These are phyloP conservation scores for Spongia lamella DNA, from an alignment of 37 sponge, comb jelly and placozoan species.

Conservation along the genomic window DNA sequence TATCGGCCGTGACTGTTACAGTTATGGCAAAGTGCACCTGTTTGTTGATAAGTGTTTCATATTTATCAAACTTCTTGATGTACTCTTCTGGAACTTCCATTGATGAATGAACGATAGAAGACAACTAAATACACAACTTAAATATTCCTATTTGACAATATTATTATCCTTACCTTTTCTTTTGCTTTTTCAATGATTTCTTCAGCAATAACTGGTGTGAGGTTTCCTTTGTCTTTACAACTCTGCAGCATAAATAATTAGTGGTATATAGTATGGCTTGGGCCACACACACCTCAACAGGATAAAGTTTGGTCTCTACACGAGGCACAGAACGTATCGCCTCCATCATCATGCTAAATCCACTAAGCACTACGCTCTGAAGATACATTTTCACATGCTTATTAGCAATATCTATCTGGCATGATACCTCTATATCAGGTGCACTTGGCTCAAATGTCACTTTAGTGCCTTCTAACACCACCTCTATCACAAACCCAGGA, in stretches of 20 bases:
- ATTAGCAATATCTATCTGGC: not conserved
- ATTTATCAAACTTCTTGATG: constrained; percentile 81
- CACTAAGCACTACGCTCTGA: constrained; percentile 80
- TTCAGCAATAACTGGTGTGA: constrained; percentile 78
- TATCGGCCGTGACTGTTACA: not conserved
- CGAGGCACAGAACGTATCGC: constrained; percentile 82
- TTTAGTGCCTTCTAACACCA: constrained; percentile 66
- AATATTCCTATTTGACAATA: too few relatives aligned
- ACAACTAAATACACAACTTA: constrained; percentile 19
- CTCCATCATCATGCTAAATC: constrained; percentile 85
- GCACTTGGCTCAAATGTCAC: constrained; percentile 88
- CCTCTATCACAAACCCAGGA: constrained; percentile 81
- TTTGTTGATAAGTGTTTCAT: constrained; percentile 64
- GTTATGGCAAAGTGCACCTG: constrained; percentile 41
- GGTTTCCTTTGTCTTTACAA: constrained; percentile 51
- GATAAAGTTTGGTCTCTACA: constrained; percentile 93
- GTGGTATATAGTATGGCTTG: too few relatives aligned
- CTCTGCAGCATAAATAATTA: constrained; percentile 20
- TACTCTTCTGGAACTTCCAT: constrained; percentile 69
- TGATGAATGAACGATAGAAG: constrained; percentile 33
- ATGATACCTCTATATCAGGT: constrained; percentile 76
- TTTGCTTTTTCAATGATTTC: constrained; percentile 71
- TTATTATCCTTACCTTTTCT: constrained; percentile 43
- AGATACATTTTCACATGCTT: too few relatives aligned
- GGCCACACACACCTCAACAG: constrained; percentile 50